These are phyloP conservation scores for Hypena proboscidalis DNA, from an alignment of 2,888 invertebrate genomes.

Conservation along the genomic window DNA sequence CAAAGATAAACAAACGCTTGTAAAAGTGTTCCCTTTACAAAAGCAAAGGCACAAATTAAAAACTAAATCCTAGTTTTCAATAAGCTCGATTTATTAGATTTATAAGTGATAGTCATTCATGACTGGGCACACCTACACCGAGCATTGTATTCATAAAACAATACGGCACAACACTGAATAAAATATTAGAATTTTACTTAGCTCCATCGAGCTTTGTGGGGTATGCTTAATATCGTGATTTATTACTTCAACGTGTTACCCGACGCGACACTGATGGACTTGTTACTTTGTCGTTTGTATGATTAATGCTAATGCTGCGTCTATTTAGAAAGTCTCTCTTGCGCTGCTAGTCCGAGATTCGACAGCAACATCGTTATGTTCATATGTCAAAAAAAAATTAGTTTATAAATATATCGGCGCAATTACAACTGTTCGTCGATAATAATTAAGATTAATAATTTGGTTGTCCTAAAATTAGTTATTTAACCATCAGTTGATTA, in stretches of 20 bases:
- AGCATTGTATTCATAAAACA: slow-evolving; percentile 47
- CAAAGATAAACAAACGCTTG: too few species aligned
- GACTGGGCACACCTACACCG: slow-evolving; percentile 49
- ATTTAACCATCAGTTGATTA: too few species aligned
- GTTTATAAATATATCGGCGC: too few species aligned
- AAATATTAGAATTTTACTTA: slow-evolving; percentile 55
- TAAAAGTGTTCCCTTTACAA: too few species aligned
- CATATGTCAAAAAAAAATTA: too few species aligned
- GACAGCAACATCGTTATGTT: too few species aligned
- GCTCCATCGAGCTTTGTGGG: slow-evolving; percentile 26
- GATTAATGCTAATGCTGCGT: slow-evolving; percentile 56
- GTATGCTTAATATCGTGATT: slow-evolving; percentile 51
- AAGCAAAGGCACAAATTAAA: too few species aligned
- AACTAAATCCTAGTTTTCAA: too few species aligned
- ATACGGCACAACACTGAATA: slow-evolving; percentile 51
- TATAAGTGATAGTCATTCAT: slow-evolving; percentile 47
- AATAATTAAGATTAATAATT: too few species aligned
- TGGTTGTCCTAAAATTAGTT: too few species aligned
- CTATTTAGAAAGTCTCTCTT: slow-evolving; percentile 36
- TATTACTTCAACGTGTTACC: slow-evolving; percentile 55
- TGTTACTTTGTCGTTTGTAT: slow-evolving; percentile 64
- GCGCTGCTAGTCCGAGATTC: too few species aligned
- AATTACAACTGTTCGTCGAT: too few species aligned
- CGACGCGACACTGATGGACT: slow-evolving; percentile 56
- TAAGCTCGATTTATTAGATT: slow-evolving; percentile 51